These are phyloP conservation scores for Ranitomeya variabilis DNA, from an alignment of 2,113 vertebrate genomes.

Conservation along the genomic window DNA sequence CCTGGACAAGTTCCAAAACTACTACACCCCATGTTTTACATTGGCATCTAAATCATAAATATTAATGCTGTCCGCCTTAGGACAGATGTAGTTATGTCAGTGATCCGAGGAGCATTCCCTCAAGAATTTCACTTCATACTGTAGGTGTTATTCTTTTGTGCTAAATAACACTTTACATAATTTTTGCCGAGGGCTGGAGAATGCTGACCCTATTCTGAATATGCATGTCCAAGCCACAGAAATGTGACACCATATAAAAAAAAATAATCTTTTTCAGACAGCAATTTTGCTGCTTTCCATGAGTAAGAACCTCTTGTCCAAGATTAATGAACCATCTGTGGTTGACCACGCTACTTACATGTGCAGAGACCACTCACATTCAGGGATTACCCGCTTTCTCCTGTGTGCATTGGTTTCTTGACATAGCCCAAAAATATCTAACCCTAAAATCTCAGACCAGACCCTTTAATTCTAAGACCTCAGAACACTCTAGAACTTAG, in stretches of 20 bases:
- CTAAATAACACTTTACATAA: background rate
- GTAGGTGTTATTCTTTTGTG: background rate
- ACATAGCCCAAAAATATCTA: background rate
- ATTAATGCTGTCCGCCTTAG: background rate
- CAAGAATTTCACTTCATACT: background rate
- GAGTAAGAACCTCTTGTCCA: background rate
- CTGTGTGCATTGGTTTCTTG: background rate
- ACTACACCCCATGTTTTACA: slow-evolving; percentile 31
- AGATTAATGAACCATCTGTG: background rate
- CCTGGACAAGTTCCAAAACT: background rate
- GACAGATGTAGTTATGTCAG: background rate
- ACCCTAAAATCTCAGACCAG: no score
- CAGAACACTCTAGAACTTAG: no score
- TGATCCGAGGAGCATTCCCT: background rate
- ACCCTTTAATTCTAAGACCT: no score
- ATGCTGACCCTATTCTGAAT: background rate
- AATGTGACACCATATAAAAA: background rate
- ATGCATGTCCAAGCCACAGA: background rate
- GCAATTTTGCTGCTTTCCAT: background rate
- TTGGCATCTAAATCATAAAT: background rate
- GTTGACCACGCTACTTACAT: background rate
- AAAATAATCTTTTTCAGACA: background rate
- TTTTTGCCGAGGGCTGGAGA: background rate
- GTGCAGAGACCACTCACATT: background rate
- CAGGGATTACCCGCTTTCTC: background rate